phyloP scores from a whole-genome alignment of 2,797 vertebrate genomes.

The Spondyliosoma cantharus region DNA sequence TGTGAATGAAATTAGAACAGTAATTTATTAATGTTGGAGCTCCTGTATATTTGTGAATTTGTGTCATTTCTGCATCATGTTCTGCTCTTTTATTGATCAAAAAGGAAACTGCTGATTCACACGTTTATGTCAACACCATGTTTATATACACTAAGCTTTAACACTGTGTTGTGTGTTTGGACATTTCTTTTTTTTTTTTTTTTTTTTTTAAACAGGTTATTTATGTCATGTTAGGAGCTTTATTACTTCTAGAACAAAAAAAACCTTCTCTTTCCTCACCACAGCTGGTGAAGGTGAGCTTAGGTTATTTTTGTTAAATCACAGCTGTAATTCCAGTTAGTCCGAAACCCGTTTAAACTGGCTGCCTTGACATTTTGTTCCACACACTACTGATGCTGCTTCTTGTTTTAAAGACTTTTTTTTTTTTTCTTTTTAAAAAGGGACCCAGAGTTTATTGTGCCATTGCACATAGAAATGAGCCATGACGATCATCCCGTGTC shows the following conservation, averaged over 20 bases:
- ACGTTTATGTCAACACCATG: not conserved
- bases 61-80: not conserved
- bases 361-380: not conserved
- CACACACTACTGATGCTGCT: constrained; percentile 15
- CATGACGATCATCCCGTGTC: not conserved
- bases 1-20: not conserved
- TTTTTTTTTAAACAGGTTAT: not conserved
- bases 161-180: not conserved
- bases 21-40: not conserved
- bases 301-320: not conserved
- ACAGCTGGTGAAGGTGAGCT: not conserved
- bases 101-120: not conserved
- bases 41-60: not conserved
- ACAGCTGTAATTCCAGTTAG: not conserved
- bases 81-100: not conserved
- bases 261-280: not conserved
- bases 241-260: not conserved
- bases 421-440: constrained; percentile 32
- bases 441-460: constrained; percentile 33
- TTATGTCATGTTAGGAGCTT: not conserved
- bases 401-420: not conserved
- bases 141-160: not conserved
- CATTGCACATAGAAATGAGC: not conserved
- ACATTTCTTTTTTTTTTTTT: too few relatives aligned
- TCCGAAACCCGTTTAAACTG: not conserved